These are phyloP conservation scores for Siniperca scherzeri DNA, from an alignment of 2,797 vertebrate species.

Conservation along the genomic window DNA sequence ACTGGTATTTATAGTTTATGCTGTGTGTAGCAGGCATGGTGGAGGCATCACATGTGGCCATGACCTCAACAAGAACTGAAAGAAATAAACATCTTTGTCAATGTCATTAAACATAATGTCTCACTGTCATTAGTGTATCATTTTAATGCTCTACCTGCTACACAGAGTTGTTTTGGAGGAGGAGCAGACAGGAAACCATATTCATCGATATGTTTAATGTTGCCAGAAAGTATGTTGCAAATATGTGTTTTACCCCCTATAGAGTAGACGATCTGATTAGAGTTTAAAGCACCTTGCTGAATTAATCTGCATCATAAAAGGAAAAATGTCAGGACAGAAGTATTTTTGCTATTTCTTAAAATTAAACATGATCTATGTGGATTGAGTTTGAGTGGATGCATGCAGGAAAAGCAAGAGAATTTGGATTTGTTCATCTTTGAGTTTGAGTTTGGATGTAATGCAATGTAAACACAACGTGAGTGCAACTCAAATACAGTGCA, in stretches of 20 bases:
- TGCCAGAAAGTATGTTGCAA: neutral
- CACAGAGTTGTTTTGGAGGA: constrained; percentile 16
- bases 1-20: too few species aligned
- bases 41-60: too few species aligned
- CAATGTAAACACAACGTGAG: neutral
- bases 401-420: neutral
- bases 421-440: neutral
- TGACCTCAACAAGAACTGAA: too few species aligned
- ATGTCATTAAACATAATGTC: neutral
- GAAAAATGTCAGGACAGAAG: neutral
- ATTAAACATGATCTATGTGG: neutral
- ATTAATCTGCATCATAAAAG: constrained; percentile 37
- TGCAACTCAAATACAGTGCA: neutral
- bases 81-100: neutral
- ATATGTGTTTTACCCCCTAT: constrained; percentile 10
- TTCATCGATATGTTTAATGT: neutral
- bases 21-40: too few species aligned
- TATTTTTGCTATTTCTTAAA: neutral
- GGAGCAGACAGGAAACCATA: neutral
- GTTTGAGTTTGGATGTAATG: neutral
- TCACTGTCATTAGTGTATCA: neutral
- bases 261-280: constrained; percentile 44
- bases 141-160: constrained; percentile 4
- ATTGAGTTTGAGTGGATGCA: neutral
- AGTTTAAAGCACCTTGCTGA: constrained; percentile 37